Conservation (phyloP, 92 coral and sea anemone genomes). For the Siderastrea radians region DNA sequence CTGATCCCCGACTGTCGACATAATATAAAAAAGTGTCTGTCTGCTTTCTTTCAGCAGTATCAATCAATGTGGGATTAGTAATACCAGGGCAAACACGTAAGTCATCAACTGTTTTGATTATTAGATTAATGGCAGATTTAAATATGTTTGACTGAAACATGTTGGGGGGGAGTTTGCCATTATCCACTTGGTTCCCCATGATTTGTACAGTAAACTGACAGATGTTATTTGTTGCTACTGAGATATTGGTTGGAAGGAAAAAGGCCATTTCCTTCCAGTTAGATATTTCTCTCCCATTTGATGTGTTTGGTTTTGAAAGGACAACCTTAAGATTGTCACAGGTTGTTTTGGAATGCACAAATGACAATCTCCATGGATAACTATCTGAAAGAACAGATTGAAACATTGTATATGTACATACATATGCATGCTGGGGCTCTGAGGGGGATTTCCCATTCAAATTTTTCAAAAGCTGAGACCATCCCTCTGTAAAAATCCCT, state of each 20-base stretch:
- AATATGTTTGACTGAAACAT: slow-evolving; percentile 13
- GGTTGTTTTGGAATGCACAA: slow-evolving; percentile 12
- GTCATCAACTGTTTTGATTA: slow-evolving; percentile 5
- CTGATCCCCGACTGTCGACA: slow-evolving; percentile 6
- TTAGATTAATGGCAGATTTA: slow-evolving; percentile 1
- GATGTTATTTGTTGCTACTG: slow-evolving; percentile 9
- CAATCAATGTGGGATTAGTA: slow-evolving; percentile 14
- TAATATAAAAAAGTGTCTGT: neutral
- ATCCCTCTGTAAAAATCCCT: slow-evolving; percentile 3
- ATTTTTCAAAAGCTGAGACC: neutral
- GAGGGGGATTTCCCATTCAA: neutral
- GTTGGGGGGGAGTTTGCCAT: slow-evolving; percentile 30
- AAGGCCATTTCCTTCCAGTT: slow-evolving; percentile 47
- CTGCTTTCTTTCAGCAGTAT: slow-evolving; percentile 42
- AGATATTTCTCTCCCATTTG: slow-evolving; percentile 30
- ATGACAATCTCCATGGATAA: slow-evolving; percentile 23
- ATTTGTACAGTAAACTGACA: slow-evolving; percentile 23
- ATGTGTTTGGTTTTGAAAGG: slow-evolving; percentile 7
- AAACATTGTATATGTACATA: neutral
- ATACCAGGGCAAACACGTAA: slow-evolving; percentile 51
- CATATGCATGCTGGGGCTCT: neutral
- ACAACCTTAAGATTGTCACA: slow-evolving; percentile 20
- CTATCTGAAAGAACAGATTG: slow-evolving; percentile 4
- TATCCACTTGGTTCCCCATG: slow-evolving; percentile 35
- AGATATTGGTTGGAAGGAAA: slow-evolving; percentile 21